Base-by-base conservation (phyloP, 2,113 vertebrate species). In the Scalopus aquaticus region DNA sequence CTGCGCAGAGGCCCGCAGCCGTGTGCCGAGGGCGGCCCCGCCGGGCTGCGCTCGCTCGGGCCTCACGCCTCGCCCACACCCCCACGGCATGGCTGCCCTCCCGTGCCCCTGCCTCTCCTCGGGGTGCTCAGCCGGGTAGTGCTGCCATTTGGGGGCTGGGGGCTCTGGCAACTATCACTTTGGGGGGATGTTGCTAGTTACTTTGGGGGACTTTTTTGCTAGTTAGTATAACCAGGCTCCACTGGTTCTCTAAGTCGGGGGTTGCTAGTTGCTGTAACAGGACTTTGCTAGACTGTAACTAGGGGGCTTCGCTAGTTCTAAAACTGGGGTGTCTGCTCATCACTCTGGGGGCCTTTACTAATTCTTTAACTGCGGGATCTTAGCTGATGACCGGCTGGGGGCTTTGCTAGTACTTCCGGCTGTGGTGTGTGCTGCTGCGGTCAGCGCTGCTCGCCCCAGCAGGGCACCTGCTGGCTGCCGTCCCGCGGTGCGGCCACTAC, bases 101-200 rank as follows among this genome's bases (percentile, higher is more conserved):
- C 0, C 1, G 17, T 32, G 37, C 7, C 19, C 35, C 30, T 32
- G 10, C 0, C 22, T n/a, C 58, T 19, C 6, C 67, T 84, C 0
- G 62, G 46, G 46, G 39, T 26, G 88, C 56, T 72, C 20, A 42
- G 3, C 20, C 37, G n/a, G 49, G 7, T 16, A 5, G 28, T 19
- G 6, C 80, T 76, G 67, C 73, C 37, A 24, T 28, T 39, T 56
- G 67, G 60, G 62, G 10, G 3, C 22, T 20, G 49, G 24, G 54
- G 5, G 46, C 4, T 8, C 39, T 46, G 10, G 42, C 35, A 12
- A 44, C 42, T 62, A 4, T 9, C 73, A 51, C 49, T 51, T 51
- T 5, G 51, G 73, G 58, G 58, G 76, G 26, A 2, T 20, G 16
- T 24, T 12, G 35, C 17, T 62, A 6, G 13, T 4, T 7, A 3